phyloP scores from a whole-genome alignment of 2,797 vertebrate species.

The Tarsius wallacei region DNA sequence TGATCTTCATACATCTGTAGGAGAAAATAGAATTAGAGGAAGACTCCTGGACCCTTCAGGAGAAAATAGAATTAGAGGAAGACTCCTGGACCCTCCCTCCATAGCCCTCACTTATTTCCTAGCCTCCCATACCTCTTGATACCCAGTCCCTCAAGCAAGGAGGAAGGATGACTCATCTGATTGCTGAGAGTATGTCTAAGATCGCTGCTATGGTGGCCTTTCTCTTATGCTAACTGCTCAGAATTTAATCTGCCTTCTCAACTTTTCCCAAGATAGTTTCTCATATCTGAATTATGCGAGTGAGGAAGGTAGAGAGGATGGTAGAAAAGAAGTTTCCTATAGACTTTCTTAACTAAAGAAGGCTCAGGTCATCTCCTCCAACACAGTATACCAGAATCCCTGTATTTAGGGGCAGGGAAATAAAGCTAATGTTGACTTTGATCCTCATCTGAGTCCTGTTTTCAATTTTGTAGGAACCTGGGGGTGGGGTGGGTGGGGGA shows the following conservation, averaged over 20 bases:
- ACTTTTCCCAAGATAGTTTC: neutral
- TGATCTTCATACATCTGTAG: neutral
- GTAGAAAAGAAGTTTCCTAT: neutral
- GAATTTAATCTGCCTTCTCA: conserved; percentile 28
- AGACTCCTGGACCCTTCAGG: neutral
- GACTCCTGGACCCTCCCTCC: neutral
- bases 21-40: neutral
- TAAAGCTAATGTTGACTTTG: conserved; percentile 60
- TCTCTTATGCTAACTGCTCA: neutral
- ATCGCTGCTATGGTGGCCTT: neutral
- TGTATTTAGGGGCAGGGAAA: neutral
- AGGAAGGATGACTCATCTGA: neutral
- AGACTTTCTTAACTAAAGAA: conserved; percentile 66
- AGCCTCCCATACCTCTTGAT: neutral
- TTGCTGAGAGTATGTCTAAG: neutral
- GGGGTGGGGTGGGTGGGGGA: neutral
- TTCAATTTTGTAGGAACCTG: conserved; percentile 56
- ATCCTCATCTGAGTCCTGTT: conserved; percentile 46
- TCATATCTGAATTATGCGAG: neutral
- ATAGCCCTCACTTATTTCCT: neutral
- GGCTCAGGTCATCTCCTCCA: neutral
- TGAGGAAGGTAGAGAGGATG: neutral
- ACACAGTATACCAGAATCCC: neutral
- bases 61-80: neutral
- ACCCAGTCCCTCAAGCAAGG: neutral